Evolutionary conservation across 2,888 invertebrate species (phyloP).

Genomic region (Hetaerina titia): DNA sequence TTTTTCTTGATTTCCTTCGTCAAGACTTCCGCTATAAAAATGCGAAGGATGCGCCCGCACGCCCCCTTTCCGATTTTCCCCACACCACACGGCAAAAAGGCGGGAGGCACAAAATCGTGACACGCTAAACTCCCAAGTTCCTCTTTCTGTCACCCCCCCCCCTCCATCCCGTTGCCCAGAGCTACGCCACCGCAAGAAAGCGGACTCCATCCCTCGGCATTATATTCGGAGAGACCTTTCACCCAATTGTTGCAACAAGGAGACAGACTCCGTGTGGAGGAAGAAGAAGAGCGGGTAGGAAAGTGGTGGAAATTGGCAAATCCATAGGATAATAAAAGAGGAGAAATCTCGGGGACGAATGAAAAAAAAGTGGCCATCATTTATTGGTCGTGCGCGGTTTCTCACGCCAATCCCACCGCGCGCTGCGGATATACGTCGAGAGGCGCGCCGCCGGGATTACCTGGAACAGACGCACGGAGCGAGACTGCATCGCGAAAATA

Average conservation of each 20-base stretch:
- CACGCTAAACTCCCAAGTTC: too few relatives aligned
- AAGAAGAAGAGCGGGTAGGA: not conserved
- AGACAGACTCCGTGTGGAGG: not conserved
- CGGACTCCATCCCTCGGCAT: not conserved
- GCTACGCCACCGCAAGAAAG: not conserved
- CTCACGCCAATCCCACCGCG: conserved; percentile 14
- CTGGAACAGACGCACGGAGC: not conserved
- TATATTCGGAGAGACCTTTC: not conserved
- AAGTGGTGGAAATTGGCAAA: not conserved
- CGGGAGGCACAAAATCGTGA: too few relatives aligned
- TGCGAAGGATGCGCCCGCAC: too few relatives aligned
- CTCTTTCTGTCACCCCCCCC: not conserved
- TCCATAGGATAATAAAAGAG: not conserved
- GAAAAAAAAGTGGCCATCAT: conserved; percentile 37
- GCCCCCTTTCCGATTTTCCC: too few relatives aligned
- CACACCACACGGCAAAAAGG: too few relatives aligned
- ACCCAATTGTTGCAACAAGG: not conserved
- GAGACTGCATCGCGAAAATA: conserved; percentile 10
- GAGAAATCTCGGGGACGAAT: not conserved
- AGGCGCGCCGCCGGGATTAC: not conserved
- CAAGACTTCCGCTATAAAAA: too few relatives aligned
- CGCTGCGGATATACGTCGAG: conserved; percentile 3
- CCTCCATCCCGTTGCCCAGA: not conserved
- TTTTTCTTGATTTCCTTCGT: too few relatives aligned
- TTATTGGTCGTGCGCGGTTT: not conserved